Evolutionary conservation across 2,797 vertebrate genomes (phyloP), one percentile per base, ranked within the genome.

Genomic region (Podargus strigoides): DNA sequence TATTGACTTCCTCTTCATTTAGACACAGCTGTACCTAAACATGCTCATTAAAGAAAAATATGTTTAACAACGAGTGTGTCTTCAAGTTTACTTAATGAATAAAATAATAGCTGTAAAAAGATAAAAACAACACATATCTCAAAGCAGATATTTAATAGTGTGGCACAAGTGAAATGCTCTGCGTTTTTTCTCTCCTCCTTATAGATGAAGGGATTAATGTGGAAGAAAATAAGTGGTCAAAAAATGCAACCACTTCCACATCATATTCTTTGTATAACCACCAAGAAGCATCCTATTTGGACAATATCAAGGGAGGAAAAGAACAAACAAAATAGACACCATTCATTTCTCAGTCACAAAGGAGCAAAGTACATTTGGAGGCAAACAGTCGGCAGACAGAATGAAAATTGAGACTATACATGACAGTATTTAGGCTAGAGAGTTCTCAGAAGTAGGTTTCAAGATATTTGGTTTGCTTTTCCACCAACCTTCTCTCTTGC

Each of bases 241-340:
- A 69, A 87, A 41, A 78, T 81, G 85, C 22, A 73, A 3, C 10
- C 26, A 44, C 12, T 92, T 85, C 20, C 18, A 69, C 17, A 58
- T 66, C 9, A 39, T 50, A 36, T 36, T 42, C 15, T 79, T 62
- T 70, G 14, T 66, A 50, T 85, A 85, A 42, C 6, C 3, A 41
- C 44, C 5, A 7, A 62, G 34, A 2, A 58, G 10, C 8, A 53
- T 76, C 7, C 4, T 73, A 20, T 82, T 58, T 85, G 9, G n/a
- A 47, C 60, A 68, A 15, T 22, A 55, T 34, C 26, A 67, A n/a
- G 16, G n/a, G 4, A 62, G 6, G 5, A 79, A 66, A 66, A 86
- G 5, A 60, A 3, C 0, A 3, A 62, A 66, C 13, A 63, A 58
- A 83, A 36, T 7, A 55, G 6, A 69, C 1, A 7, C 1, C 3